A percentile compares a stretch with the other conserved stretches of the same genome.
These are phyloP conservation scores for Panthera tigris DNA, from an alignment of 2,113 vertebrate species.

Conservation along the genomic window DNA sequence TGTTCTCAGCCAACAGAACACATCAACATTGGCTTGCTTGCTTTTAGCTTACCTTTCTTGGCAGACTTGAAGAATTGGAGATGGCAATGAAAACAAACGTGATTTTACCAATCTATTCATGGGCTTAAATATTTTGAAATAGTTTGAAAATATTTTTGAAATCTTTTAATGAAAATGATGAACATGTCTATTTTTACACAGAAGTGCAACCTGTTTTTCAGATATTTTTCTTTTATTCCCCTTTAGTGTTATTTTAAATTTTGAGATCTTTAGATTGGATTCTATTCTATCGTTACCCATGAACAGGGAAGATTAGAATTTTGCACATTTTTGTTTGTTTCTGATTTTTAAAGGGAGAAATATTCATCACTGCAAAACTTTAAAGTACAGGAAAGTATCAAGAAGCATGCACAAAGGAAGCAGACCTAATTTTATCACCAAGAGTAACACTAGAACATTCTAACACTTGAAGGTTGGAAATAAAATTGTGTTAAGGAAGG, in stretches of 20 bases:
- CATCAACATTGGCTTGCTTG: background rate
- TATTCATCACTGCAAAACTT: background rate
- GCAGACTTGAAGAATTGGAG: background rate
- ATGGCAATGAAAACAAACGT: background rate
- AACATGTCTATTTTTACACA: background rate
- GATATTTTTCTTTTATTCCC: background rate
- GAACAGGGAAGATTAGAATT: background rate
- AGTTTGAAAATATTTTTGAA: background rate
- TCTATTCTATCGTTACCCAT: background rate
- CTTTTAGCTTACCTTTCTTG: constrained; percentile 9
- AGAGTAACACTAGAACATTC: background rate
- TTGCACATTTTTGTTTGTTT: constrained; percentile 8
- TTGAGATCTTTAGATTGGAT: constrained; percentile 44
- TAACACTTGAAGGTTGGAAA: background rate
- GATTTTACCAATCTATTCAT: constrained; percentile 16
- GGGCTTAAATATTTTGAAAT: background rate
- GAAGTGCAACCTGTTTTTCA: background rate
- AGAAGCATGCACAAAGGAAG: background rate
- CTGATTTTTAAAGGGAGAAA: constrained; percentile 41
- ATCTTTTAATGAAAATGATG: background rate
- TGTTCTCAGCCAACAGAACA: background rate
- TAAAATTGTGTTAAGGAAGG: background rate
- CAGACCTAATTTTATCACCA: background rate
- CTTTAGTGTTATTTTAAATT: constrained; percentile 20
- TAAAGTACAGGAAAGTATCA: background rate